A percentile compares a stretch with the other conserved stretches of the same genome.
Conservation (phyloP, 2,113 vertebrate species). For the Hyaena hyaena region DNA sequence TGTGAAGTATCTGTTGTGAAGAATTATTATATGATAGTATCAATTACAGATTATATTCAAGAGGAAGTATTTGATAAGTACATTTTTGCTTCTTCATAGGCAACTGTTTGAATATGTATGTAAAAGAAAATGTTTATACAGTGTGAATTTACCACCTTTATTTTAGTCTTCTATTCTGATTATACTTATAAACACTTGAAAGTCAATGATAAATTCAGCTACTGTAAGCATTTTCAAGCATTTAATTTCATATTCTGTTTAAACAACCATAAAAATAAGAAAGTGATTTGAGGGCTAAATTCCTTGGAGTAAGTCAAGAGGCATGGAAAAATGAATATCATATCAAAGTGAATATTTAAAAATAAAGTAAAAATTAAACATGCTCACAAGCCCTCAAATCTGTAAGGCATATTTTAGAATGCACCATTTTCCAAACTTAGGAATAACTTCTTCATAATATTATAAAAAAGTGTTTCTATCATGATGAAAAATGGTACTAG, state of each 20-base stretch:
- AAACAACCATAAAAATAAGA: slow-evolving; percentile 68
- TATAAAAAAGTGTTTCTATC: neutral
- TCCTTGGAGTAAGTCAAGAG: slow-evolving; percentile 62
- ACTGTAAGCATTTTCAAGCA: slow-evolving; percentile 58
- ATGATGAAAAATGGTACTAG: neutral
- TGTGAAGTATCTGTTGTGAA: neutral
- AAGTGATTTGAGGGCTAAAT: slow-evolving; percentile 49
- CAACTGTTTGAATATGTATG: slow-evolving; percentile 1
- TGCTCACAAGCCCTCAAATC: slow-evolving; percentile 33
- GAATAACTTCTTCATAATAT: neutral
- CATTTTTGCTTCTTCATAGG: slow-evolving; percentile 53
- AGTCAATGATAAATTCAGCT: slow-evolving; percentile 68
- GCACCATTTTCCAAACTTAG: slow-evolving; percentile 20
- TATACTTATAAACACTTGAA: slow-evolving; percentile 53
- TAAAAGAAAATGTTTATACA: slow-evolving; percentile 42
- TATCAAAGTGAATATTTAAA: slow-evolving; percentile 69
- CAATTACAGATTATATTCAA: neutral
- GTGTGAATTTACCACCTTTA: slow-evolving; percentile 30
- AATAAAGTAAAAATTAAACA: slow-evolving; percentile 73
- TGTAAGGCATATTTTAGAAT: slow-evolving; percentile 61
- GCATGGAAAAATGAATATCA: neutral
- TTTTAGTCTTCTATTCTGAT: slow-evolving; percentile 45
- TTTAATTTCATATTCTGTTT: slow-evolving; percentile 68
- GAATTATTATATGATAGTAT: neutral
- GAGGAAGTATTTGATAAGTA: neutral